Conservation (phyloP, 2,113 vertebrate genomes). For the Lepus timidus region DNA sequence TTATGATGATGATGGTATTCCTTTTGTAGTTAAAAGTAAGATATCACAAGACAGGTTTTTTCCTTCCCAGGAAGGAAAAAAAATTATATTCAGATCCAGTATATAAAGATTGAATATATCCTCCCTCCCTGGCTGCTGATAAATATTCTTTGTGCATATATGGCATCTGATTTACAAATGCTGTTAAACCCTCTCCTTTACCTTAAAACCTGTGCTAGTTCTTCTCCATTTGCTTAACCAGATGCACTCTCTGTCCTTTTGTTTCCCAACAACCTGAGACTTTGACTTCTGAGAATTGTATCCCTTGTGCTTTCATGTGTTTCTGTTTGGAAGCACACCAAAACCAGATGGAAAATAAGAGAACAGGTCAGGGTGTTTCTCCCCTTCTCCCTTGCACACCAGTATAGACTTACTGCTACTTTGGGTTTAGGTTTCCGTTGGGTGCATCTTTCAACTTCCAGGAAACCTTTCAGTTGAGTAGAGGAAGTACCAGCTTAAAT, state of each 20-base stretch:
- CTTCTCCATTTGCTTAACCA: neutral
- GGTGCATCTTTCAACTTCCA: neutral
- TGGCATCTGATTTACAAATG: neutral
- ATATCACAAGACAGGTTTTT: neutral
- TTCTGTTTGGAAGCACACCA: neutral
- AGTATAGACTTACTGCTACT: neutral
- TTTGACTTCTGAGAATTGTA: neutral
- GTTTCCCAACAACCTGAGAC: neutral
- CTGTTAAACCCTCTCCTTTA: neutral
- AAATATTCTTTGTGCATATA: neutral
- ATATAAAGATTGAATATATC: neutral
- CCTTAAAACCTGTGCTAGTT: neutral
- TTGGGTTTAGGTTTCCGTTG: neutral
- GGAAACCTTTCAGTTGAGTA: conserved; percentile 11
- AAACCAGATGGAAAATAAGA: neutral
- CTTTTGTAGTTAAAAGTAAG: conserved; percentile 25
- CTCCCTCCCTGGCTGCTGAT: neutral
- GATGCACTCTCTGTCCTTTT: neutral
- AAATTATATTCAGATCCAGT: neutral
- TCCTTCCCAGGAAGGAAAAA: neutral
- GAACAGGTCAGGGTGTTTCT: neutral
- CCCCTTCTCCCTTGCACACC: neutral
- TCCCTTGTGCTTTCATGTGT: neutral
- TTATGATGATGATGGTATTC: neutral
- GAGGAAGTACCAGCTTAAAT: conserved; percentile 3